These are phyloP conservation scores for Stichodactyla mertensii DNA, from an alignment of 64 coral and sea anemone species.

Conservation along the genomic window DNA sequence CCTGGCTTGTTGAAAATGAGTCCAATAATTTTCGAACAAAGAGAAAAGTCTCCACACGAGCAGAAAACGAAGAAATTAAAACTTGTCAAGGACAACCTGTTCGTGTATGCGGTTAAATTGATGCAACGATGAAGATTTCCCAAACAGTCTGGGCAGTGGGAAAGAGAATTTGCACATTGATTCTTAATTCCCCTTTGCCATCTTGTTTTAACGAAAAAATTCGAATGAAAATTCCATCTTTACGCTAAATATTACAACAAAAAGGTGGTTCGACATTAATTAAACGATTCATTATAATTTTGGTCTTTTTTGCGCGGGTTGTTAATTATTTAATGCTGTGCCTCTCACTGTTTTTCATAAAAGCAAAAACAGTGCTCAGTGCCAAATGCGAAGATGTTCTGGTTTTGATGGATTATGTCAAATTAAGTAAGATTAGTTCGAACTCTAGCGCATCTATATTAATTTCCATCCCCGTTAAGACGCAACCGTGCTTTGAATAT, in stretches of 20 bases:
- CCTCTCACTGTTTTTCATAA: not conserved
- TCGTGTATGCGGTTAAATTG: too few species aligned
- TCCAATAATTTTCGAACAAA: too few species aligned
- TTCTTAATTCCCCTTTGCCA: not conserved
- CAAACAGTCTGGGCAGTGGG: too few species aligned
- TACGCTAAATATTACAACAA: not conserved
- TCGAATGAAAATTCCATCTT: too few species aligned
- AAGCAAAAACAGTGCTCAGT: not conserved
- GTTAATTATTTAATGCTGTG: not conserved
- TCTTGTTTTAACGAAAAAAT: not conserved
- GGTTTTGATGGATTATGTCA: not conserved
- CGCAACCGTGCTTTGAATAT: too few species aligned
- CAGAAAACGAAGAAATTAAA: too few species aligned
- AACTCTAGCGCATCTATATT: not conserved
- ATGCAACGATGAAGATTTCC: too few species aligned
- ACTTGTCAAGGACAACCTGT: too few species aligned
- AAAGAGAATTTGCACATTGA: too few species aligned
- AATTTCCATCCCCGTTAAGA: not conserved
- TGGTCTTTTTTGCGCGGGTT: not conserved
- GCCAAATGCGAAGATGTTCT: not conserved
- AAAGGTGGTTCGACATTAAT: not conserved
- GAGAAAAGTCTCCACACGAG: too few species aligned
- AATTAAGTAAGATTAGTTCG: not conserved
- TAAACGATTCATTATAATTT: not conserved
- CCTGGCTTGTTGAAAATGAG: too few species aligned